Evolutionary conservation across 1,140 invertebrate genomes (phyloP).

Genomic region (Drosophila micromelanica): DNA sequence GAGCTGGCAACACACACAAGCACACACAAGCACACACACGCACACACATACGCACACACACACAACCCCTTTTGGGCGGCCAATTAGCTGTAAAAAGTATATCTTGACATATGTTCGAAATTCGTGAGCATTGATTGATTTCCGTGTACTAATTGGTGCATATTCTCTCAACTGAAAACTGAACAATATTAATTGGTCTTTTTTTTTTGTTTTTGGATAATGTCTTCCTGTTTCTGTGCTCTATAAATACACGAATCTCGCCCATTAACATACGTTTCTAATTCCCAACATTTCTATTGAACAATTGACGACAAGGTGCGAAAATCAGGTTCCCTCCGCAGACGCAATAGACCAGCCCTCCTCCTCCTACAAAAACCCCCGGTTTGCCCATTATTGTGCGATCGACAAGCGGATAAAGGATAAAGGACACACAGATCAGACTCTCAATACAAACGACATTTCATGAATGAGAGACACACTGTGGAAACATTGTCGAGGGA

Average conservation of each 20-base stretch:
- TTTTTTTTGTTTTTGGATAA: not conserved
- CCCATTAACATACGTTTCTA: conserved; percentile 30
- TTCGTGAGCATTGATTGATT: conserved; percentile 60
- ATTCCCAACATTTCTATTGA: conserved; percentile 36
- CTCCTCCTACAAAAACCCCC: conserved; percentile 32
- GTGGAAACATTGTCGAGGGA: not conserved
- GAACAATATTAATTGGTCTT: conserved; percentile 50
- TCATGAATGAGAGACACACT: conserved; percentile 62
- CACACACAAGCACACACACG: conserved; percentile 10
- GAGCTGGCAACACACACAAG: conserved; percentile 6
- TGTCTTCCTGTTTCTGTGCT: conserved; percentile 2
- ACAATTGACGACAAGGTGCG: conserved; percentile 67
- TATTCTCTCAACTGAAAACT: conserved; percentile 3
- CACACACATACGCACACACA: not conserved
- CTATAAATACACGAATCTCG: conserved; percentile 34
- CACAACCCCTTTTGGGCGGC: conserved; percentile 41
- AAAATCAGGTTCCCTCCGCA: conserved; percentile 62
- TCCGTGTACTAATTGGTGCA: conserved; percentile 44
- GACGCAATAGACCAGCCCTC: conserved; percentile 34
- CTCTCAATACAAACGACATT: conserved; percentile 9
- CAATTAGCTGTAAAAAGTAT: conserved; percentile 69
- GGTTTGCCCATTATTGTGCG: conserved; percentile 75
- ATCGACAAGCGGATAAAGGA: conserved; percentile 74
- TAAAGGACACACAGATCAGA: conserved; percentile 33
- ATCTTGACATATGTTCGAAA: conserved; percentile 61